These are phyloP conservation scores for Caenorhabditis panamensis DNA, from an alignment of 2,888 invertebrate species.

Conservation along the genomic window DNA sequence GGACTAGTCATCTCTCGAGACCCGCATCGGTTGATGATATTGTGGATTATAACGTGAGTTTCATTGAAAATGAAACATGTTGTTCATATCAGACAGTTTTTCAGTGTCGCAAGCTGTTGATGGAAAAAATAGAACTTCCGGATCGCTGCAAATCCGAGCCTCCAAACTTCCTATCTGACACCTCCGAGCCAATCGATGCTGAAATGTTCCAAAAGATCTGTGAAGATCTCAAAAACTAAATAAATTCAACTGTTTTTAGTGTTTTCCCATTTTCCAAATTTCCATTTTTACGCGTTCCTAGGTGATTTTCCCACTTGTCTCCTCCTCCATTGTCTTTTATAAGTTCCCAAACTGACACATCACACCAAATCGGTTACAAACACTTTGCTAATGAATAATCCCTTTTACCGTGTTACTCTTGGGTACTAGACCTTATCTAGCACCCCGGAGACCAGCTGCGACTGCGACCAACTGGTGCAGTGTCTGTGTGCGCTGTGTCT, in stretches of 20 bases:
- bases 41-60: neutral
- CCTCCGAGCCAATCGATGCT: slow-evolving; percentile 19
- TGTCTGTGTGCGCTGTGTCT: slow-evolving; percentile 10
- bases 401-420: no score
- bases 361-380: neutral
- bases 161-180: slow-evolving; percentile 14
- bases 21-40: slow-evolving; percentile 40
- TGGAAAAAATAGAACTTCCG: neutral
- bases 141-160: slow-evolving; percentile 30
- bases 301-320: slow-evolving; percentile 1
- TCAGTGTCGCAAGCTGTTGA: no score
- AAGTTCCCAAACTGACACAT: neutral
- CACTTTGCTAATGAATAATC: slow-evolving; percentile 4
- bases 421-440: neutral
- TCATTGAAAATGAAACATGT: neutral
- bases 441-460: neutral
- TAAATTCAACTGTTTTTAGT: neutral
- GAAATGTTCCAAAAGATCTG: slow-evolving; percentile 16
- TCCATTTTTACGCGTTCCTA: neutral
- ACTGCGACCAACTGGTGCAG: slow-evolving; percentile 23
- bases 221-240: slow-evolving; percentile 5
- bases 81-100: no score
- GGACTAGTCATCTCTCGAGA: slow-evolving; percentile 28
- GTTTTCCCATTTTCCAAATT: slow-evolving; percentile 4
- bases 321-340: neutral